Evolutionary conservation across 2,113 vertebrate species (phyloP), one percentile per base, ranked within the genome.

Genomic region (Lucifuga dentata): DNA sequence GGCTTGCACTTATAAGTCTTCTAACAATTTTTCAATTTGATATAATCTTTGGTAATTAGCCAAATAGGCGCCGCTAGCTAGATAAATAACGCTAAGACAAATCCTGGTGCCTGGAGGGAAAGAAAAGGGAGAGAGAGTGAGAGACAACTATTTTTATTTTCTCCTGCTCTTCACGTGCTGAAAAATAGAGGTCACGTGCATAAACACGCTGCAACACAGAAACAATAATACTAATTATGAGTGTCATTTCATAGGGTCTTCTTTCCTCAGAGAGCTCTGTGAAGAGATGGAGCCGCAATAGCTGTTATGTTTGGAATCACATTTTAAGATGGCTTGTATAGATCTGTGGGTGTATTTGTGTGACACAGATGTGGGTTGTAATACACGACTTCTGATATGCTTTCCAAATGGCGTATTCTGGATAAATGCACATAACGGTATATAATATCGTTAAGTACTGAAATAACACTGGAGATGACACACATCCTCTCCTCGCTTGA

Each of bases 11-110:
- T 56, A 71, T 16, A n/a, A 67, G 65, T 63, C 62, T 50, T 76
- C 62, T 60, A 64, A 67, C 77, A 85, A 83, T 59, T 73, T 73
- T 55, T 73, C 57, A 65, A 70, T 58, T 85, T 79, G 80, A 68
- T 66, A 53, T 55, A 59, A 61, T 73, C 39, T 83, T 76, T 59
- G 23, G 62, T 81, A 77, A 88, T 88, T 83, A 81, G 78, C 65
- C 44, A 78, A 45, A 73, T 51, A 57, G 64, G 53, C 32, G 71
- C 68, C 57, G 57, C 23, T 10, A 38, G 52, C 57, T 62, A 62
- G 32, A 69, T 79, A 80, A 58, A 26, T 5, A 32, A 69, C 57
- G 40, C 56, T 68, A 33, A 64, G 75, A 51, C 8, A 49, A 78
- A 57, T 56, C 17, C 48, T 68, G 24, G 0, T 29, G 40, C 61